Evolutionary conservation across 2,888 invertebrate genomes (phyloP).

Genomic region (Teleiodes luculella): DNA sequence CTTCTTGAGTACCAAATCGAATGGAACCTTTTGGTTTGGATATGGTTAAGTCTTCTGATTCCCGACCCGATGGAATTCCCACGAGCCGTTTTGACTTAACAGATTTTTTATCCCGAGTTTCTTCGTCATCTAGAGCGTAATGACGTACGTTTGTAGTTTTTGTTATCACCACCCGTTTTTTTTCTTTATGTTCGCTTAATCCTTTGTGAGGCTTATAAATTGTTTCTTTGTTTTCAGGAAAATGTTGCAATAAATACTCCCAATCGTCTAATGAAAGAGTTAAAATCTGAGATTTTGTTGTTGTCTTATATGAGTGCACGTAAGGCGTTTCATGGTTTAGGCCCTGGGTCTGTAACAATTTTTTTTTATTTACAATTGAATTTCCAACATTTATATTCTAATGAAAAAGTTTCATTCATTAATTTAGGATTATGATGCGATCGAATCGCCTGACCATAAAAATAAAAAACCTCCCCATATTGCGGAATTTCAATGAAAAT

Average conservation of each 20-base stretch:
- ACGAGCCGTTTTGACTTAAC: neutral
- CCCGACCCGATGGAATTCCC: neutral
- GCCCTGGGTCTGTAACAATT: neutral
- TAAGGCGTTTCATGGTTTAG: neutral
- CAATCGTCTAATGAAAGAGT: neutral
- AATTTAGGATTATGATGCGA: too few relatives aligned
- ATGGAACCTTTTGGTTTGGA: too few relatives aligned
- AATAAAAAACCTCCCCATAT: too few relatives aligned
- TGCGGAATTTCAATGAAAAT: too few relatives aligned
- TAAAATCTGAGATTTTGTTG: neutral
- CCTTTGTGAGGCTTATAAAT: neutral
- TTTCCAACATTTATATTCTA: too few relatives aligned
- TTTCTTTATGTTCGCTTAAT: neutral
- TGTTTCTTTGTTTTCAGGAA: neutral
- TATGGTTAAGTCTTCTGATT: too few relatives aligned
- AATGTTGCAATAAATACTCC: neutral
- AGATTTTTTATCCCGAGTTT: neutral
- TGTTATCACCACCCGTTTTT: neutral
- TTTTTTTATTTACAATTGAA: too few relatives aligned
- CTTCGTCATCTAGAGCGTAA: neutral
- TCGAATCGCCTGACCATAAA: too few relatives aligned
- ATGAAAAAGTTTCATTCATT: too few relatives aligned
- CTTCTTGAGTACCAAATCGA: too few relatives aligned
- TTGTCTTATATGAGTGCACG: neutral
- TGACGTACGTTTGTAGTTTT: neutral